Evolutionary conservation across 2,113 vertebrate species (phyloP).

Genomic region (Zosterops pallidus): DNA sequence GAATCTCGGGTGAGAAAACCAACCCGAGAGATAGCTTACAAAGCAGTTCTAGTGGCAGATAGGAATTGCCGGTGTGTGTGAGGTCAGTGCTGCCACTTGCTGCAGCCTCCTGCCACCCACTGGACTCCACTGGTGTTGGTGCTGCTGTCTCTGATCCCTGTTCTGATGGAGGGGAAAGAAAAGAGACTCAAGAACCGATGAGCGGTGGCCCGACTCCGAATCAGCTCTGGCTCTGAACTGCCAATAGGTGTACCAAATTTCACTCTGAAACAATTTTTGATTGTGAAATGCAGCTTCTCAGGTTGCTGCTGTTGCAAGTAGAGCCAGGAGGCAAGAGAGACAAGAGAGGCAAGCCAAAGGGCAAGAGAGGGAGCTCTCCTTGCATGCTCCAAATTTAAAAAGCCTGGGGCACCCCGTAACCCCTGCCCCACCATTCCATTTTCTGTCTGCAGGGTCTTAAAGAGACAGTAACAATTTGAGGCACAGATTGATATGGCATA

Average conservation of each 20-base stretch:
- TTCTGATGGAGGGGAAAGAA: not conserved
- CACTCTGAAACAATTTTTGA: not conserved
- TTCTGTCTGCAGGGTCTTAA: not conserved
- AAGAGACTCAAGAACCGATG: not conserved
- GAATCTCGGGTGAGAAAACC: no score
- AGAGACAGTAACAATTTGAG: not conserved
- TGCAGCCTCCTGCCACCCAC: not conserved
- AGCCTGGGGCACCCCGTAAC: not conserved
- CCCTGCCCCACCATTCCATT: not conserved
- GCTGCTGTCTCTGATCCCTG: not conserved
- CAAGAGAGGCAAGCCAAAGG: not conserved
- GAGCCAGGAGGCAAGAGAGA: not conserved
- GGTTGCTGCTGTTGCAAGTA: not conserved
- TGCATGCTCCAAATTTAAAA: not conserved
- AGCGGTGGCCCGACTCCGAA: not conserved
- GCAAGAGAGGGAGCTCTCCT: not conserved
- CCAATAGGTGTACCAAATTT: not conserved
- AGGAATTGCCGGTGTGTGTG: not conserved
- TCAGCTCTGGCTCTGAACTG: not conserved
- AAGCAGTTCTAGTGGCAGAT: not conserved
- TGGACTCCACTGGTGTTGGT: not conserved
- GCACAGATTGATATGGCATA: not conserved
- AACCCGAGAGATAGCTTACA: no score
- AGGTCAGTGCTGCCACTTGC: not conserved
- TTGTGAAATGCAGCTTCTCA: not conserved